Evolutionary conservation across 1,140 invertebrate genomes (phyloP), one percentile per base, ranked within the genome.

Genomic region (Macrocentrus cingulum): DNA sequence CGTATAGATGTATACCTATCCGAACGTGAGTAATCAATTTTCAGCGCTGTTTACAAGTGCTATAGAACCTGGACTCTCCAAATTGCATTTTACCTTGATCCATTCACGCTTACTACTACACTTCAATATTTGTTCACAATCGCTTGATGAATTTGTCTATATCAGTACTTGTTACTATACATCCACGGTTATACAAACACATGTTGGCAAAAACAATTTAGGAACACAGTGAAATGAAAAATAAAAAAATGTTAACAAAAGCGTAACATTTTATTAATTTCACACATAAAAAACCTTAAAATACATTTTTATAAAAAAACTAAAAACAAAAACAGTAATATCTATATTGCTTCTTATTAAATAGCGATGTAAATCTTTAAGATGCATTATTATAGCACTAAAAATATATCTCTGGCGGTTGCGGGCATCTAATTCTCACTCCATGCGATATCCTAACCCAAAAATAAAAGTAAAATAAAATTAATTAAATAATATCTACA

Each of bases 141-240:
- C 46, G 46, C 29, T 49, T 49, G 46, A 49, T 49, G 20, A 49
- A 49, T 49, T 16, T 49, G 46, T 49, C 46, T 16, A 49, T n/a
- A n/a, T n/a, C n/a, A n/a, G n/a, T n/a, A n/a, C n/a, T n/a, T 23
- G 23, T 22, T 29, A 8, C 29, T 1, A 1, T 23, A 11, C 20
- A 16, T 49, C 29, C 29, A 49, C n/a, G n/a, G n/a, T 49, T 29
- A 32, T 19, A 44, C 3, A 49, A 25, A 15, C 20, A 16, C 34
- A 23, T 23, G 34, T 15, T 49, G 46, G 46, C 29, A 16, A 9
- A 7, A 49, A 15, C 23, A 13, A 23, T 22, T 19, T 18, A 22
- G 42, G n/a, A 44, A 19, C 11, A 44, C 11, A 20, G 22, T 44
- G 5, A 19, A 8, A 44, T 19, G 22, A 44, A 44, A 18, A 44